These are phyloP conservation scores for Agrochola macilenta DNA, from an alignment of 2,888 invertebrate genomes.

Conservation along the genomic window DNA sequence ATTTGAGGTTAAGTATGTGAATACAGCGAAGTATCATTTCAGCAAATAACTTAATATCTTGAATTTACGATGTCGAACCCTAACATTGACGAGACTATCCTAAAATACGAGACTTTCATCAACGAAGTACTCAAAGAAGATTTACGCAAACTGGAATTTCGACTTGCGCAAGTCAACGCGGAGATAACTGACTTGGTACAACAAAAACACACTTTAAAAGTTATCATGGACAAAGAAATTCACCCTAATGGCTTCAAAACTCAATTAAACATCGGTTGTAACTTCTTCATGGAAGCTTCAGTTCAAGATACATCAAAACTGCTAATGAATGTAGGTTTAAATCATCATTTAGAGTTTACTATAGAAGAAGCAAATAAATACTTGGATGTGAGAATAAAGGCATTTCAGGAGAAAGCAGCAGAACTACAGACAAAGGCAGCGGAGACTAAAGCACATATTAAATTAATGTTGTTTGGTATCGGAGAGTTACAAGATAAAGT, in stretches of 20 bases:
- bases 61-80: slow-evolving; percentile 71
- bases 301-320: slow-evolving; percentile 92
- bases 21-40: neutral
- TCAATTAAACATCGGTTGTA: slow-evolving; percentile 95
- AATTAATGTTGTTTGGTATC: slow-evolving; percentile 93
- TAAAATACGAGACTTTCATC: slow-evolving; percentile 93
- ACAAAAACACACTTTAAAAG: slow-evolving; percentile 93
- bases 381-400: slow-evolving; percentile 92
- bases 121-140: slow-evolving; percentile 95
- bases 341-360: slow-evolving; percentile 94
- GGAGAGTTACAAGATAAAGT: slow-evolving; percentile 88
- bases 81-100: slow-evolving; percentile 74
- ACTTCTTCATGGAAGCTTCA: slow-evolving; percentile 95
- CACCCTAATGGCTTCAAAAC: slow-evolving; percentile 87
- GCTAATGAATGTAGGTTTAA: slow-evolving; percentile 94
- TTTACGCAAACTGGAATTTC: slow-evolving; percentile 90
- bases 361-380: slow-evolving; percentile 93
- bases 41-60: neutral
- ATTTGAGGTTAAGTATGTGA: slow-evolving; percentile 52
- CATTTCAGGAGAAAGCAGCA: slow-evolving; percentile 91
- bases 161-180: slow-evolving; percentile 91
- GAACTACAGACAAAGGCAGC: slow-evolving; percentile 92
- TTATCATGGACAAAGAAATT: slow-evolving; percentile 89
- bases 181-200: slow-evolving; percentile 94
- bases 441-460: slow-evolving; percentile 94